A percentile compares a stretch with the other conserved stretches of the same genome.
Conservation (phyloP, 2,797 vertebrate genomes). For the Anolis apletophallus region DNA sequence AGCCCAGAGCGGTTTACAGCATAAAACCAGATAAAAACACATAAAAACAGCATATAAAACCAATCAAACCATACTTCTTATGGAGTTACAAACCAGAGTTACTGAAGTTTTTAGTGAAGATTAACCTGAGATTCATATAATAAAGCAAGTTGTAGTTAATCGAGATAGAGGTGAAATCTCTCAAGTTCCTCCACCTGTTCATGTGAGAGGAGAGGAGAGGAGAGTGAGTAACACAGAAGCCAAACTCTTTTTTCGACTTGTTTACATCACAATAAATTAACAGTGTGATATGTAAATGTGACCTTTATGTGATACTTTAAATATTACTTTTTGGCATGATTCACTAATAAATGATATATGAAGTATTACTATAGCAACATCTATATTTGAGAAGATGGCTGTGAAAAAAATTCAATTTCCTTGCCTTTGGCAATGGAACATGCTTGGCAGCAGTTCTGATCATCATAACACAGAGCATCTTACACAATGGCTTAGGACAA, state of each 20-base stretch:
- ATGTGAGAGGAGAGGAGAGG: not conserved
- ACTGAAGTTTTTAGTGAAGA: no score
- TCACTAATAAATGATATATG: not conserved
- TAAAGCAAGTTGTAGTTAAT: not conserved
- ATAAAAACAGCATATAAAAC: no score
- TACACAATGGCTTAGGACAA: conserved; percentile 19
- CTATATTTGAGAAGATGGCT: not conserved
- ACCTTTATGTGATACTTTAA: not conserved
- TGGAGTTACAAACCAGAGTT: not conserved
- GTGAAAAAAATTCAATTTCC: not conserved
- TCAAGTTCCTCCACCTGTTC: no score
- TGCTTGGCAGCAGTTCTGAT: not conserved
- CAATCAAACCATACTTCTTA: no score
- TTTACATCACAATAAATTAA: not conserved
- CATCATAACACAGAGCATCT: not conserved
- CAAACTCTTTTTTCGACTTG: not conserved
- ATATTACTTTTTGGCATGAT: not conserved
- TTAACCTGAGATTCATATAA: not conserved
- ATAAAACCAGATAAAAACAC: no score
- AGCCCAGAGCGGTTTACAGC: no score
- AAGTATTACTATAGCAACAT: not conserved
- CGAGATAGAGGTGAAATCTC: not conserved
- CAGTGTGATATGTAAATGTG: not conserved
- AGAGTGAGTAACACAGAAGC: not conserved
- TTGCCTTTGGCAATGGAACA: not conserved